phyloP scores from a whole-genome alignment of 2,888 invertebrate species.

The Griposia aprilina region DNA sequence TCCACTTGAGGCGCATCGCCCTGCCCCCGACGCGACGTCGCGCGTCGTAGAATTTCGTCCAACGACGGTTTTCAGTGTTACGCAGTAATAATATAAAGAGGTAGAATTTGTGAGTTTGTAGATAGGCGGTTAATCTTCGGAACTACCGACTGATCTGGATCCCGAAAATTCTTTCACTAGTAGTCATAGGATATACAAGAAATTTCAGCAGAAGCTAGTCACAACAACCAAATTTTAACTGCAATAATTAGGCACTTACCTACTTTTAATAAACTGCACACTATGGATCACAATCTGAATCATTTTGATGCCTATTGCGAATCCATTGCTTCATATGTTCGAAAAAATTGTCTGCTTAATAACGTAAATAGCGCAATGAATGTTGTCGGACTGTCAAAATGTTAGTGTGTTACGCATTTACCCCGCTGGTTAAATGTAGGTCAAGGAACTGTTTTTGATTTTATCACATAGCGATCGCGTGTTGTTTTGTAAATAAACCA shows the following conservation, averaged over 20 bases:
- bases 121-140: not conserved
- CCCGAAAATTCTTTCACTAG: not conserved
- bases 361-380: no score
- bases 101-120: not conserved
- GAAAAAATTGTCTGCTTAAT: no score
- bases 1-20: no score
- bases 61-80: no score
- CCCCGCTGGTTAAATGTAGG: conserved; percentile 43
- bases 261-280: conserved; percentile 3
- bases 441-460: conserved; percentile 47
- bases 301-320: no score
- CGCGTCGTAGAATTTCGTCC: no score
- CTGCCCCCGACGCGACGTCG: no score
- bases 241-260: not conserved
- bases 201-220: not conserved
- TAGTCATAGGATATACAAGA: not conserved
- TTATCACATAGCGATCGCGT: conserved; percentile 59
- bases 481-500: conserved; percentile 59
- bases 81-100: not conserved
- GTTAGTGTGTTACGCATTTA: no score
- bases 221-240: conserved; percentile 20
- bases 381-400: no score
- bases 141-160: not conserved
- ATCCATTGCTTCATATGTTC: no score
- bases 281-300: no score